Conservation (phyloP, 2,113 vertebrate species). For the Lonchura striata region DNA sequence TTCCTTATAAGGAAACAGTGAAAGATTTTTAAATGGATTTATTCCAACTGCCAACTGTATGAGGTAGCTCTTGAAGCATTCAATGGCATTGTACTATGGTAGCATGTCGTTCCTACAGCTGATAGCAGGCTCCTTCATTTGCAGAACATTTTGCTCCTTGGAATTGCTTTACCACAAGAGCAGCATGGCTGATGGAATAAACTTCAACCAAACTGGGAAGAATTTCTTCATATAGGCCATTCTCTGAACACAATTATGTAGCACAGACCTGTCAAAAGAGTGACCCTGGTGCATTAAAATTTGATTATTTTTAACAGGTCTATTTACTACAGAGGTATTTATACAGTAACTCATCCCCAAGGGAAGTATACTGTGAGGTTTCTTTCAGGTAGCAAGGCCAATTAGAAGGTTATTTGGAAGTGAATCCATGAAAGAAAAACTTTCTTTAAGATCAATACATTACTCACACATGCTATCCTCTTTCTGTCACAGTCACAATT, state of each 20-base stretch:
- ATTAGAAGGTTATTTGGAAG: neutral
- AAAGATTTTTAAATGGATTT: neutral
- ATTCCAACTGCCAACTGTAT: neutral
- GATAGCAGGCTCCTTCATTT: neutral
- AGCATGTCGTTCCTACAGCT: neutral
- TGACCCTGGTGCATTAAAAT: neutral
- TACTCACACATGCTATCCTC: neutral
- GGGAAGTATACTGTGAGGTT: neutral
- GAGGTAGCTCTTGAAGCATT: neutral
- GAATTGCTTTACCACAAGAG: neutral
- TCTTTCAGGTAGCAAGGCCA: neutral
- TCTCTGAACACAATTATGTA: neutral
- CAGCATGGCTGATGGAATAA: neutral
- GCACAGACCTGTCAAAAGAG: neutral
- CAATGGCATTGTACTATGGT: rapidly evolving
- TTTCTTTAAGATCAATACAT: neutral
- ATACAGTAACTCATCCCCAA: neutral
- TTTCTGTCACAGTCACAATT: neutral
- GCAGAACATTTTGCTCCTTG: neutral
- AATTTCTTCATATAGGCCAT: neutral
- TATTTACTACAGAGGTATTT: neutral
- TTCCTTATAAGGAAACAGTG: neutral
- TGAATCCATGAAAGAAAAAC: neutral
- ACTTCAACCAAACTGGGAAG: neutral
- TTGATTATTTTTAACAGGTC: neutral